Percentiles rank a stretch among this genome's conserved stretches.
Evolutionary conservation across 1,140 invertebrate species (phyloP).

Genomic region (Vanessa tameamea): DNA sequence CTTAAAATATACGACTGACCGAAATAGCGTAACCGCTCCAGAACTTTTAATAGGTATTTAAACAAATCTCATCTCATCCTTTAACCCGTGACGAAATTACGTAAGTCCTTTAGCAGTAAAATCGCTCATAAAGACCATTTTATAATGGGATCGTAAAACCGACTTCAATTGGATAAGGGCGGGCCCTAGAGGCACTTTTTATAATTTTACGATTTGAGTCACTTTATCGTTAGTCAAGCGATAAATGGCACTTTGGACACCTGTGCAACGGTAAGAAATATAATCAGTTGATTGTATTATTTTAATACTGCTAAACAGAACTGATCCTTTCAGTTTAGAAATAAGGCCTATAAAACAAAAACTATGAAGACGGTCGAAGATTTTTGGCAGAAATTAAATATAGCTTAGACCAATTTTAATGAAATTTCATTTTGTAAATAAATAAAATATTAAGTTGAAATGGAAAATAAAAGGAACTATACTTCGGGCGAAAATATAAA

Average conservation of each 20-base stretch:
- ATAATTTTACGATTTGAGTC: slow-evolving; percentile 40
- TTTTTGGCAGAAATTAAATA: too few relatives aligned
- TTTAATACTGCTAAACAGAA: too few relatives aligned
- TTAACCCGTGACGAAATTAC: slow-evolving; percentile 40
- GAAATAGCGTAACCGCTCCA: slow-evolving; percentile 42
- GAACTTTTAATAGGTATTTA: slow-evolving; percentile 39
- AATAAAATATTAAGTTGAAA: too few relatives aligned
- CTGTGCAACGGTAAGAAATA: background rate
- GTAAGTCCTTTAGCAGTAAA: slow-evolving; percentile 40
- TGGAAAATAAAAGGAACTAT: too few relatives aligned
- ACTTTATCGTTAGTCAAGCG: slow-evolving; percentile 21
- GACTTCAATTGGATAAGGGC: slow-evolving; percentile 42
- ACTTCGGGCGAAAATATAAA: too few relatives aligned
- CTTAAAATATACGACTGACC: slow-evolving; percentile 36
- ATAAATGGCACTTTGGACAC: slow-evolving; percentile 25
- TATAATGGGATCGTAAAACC: slow-evolving; percentile 75
- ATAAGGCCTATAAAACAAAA: too few relatives aligned
- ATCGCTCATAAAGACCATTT: slow-evolving; percentile 73
- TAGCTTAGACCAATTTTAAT: too few relatives aligned
- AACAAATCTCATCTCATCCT: slow-evolving; percentile 39
- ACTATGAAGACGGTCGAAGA: too few relatives aligned
- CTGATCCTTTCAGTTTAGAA: too few relatives aligned
- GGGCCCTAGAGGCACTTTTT: slow-evolving; percentile 39
- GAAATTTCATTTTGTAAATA: too few relatives aligned
- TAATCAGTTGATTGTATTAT: too few relatives aligned